Conservation (phyloP, 1,140 invertebrate genomes). For the Calosoma granatense region DNA sequence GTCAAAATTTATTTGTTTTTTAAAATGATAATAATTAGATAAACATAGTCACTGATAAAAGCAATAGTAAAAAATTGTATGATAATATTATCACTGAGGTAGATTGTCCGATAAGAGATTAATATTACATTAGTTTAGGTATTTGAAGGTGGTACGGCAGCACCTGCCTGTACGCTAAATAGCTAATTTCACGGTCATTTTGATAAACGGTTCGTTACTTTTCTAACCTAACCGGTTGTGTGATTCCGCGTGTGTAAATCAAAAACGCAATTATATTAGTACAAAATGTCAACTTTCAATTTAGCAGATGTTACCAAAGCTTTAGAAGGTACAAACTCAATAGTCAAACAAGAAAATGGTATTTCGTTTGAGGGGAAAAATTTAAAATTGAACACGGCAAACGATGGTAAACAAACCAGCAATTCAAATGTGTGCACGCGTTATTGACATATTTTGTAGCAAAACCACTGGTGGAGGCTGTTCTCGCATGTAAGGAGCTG, state of each 20-base stretch:
- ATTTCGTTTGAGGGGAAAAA: constrained; percentile 55
- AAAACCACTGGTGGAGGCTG: constrained; percentile 50
- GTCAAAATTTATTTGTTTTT: too few relatives aligned
- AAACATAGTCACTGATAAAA: too few relatives aligned
- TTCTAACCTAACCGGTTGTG: constrained; percentile 4
- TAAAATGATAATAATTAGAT: too few relatives aligned
- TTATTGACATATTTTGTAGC: constrained; percentile 38
- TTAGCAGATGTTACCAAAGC: constrained; percentile 23
- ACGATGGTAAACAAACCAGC: constrained; percentile 47
- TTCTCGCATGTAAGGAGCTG: constrained; percentile 48
- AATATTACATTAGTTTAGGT: too few relatives aligned
- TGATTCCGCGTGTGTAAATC: neutral
- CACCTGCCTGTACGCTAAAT: too few relatives aligned
- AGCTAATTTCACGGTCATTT: neutral
- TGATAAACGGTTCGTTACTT: neutral
- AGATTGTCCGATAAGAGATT: too few relatives aligned
- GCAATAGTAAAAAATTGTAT: too few relatives aligned
- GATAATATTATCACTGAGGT: too few relatives aligned
- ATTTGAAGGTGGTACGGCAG: too few relatives aligned
- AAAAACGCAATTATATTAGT: constrained; percentile 10
- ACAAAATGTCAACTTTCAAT: constrained; percentile 21
- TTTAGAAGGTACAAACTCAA: constrained; percentile 25
- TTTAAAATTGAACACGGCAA: constrained; percentile 52
- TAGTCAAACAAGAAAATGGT: constrained; percentile 27
- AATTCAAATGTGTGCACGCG: constrained; percentile 13